Evolutionary conservation across 1,140 invertebrate species (phyloP).

Genomic region (Ceratina australensis): DNA sequence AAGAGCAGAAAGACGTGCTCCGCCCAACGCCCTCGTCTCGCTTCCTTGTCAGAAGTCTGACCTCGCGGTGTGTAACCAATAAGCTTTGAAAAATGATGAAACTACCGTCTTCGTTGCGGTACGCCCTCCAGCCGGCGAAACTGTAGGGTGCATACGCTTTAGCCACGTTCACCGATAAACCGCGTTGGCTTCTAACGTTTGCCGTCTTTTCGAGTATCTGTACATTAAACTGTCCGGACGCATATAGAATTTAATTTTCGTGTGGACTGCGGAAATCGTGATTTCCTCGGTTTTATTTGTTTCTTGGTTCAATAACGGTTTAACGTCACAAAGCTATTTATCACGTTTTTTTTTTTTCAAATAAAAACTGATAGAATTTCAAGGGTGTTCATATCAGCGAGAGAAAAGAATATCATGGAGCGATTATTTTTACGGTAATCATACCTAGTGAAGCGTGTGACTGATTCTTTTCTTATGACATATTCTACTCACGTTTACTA

Average conservation of each 20-base stretch:
- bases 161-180: not conserved
- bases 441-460: too few relatives aligned
- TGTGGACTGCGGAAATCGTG: not conserved
- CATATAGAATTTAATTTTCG: too few relatives aligned
- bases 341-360: not conserved
- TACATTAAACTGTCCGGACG: not conserved
- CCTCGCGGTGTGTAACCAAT: not conserved
- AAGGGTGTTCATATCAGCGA: too few relatives aligned
- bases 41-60: constrained; percentile 33
- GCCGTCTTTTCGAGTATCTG: not conserved
- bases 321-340: not conserved
- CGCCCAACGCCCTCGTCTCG: constrained; percentile 22
- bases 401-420: too few relatives aligned
- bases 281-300: not conserved
- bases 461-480: too few relatives aligned
- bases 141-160: not conserved
- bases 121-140: not conserved
- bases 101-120: constrained; percentile 28
- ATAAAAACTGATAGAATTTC: too few relatives aligned
- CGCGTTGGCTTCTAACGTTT: not conserved
- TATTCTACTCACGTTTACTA: too few relatives aligned
- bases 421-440: too few relatives aligned
- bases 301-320: not conserved
- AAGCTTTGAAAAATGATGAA: constrained; percentile 18
- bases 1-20: constrained; percentile 32